Evolutionary conservation across 2,797 vertebrate species (phyloP).

Genomic region (Aphelocoma californica): DNA sequence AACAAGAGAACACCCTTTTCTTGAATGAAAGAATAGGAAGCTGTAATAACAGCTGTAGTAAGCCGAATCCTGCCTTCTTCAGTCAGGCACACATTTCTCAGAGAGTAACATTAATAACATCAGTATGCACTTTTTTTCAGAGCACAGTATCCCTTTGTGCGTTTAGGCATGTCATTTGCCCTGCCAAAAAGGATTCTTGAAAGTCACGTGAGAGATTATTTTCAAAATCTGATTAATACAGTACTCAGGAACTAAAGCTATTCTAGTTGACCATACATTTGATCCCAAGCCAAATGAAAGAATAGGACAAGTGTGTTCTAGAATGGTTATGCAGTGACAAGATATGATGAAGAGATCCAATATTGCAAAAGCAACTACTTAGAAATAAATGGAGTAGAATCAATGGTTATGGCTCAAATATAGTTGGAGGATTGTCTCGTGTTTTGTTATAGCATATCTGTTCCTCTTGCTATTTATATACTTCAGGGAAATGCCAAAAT

Average conservation of each 20-base stretch:
- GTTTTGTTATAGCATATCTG: constrained; percentile 7
- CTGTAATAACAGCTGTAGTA: background rate
- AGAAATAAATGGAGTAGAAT: constrained; percentile 39
- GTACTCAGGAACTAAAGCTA: background rate
- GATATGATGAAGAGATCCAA: background rate
- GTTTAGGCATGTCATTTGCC: background rate
- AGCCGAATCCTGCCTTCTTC: background rate
- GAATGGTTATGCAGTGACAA: background rate
- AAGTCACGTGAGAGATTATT: background rate
- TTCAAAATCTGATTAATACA: constrained; percentile 3
- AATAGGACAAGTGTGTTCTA: background rate
- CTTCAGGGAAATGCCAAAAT: constrained; percentile 45
- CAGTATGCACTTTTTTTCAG: background rate
- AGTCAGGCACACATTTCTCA: background rate
- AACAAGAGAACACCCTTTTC: background rate
- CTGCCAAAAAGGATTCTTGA: background rate
- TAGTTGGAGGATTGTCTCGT: constrained; percentile 1
- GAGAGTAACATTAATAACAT: background rate
- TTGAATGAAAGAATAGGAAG: background rate
- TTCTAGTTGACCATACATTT: background rate
- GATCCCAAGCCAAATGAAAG: background rate
- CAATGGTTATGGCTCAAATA: constrained; percentile 42
- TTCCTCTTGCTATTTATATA: constrained; percentile 60
- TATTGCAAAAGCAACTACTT: background rate
- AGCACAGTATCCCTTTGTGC: background rate